phyloP scores from a whole-genome alignment of 2,113 vertebrate species.

The Rhinoptilus africanus region DNA sequence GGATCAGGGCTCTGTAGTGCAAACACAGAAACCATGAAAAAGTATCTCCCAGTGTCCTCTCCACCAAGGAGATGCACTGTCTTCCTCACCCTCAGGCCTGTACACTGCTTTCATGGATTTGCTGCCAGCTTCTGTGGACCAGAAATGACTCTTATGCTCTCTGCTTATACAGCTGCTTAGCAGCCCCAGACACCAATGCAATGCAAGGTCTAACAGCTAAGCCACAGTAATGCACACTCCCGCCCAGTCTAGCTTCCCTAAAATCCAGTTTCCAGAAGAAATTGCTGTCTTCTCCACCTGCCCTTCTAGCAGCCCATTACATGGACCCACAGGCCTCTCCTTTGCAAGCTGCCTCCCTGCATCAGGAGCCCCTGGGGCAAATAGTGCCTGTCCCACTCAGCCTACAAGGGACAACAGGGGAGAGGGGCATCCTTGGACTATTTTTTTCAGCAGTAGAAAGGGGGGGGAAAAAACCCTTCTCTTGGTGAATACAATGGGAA shows the following conservation, averaged over 20 bases:
- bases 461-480: background rate
- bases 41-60: background rate
- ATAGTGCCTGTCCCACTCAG: background rate
- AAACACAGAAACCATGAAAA: background rate
- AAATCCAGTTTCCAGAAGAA: background rate
- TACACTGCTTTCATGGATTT: background rate
- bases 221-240: background rate
- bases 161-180: background rate
- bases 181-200: background rate
- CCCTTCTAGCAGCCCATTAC: background rate
- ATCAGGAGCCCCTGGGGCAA: background rate
- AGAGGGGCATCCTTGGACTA: background rate
- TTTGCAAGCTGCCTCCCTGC: background rate
- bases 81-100: background rate
- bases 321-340: background rate
- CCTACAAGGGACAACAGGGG: background rate
- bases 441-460: background rate
- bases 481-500: background rate
- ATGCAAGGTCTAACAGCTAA: background rate
- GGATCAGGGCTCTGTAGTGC: background rate
- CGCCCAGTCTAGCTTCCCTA: background rate
- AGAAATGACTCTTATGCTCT: background rate
- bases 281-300: background rate
- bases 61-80: rapidly evolving
- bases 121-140: background rate